Evolutionary conservation across 2,113 vertebrate genomes (phyloP), one percentile per base, ranked within the genome.

Genomic region (Semicossyphus pulcher): DNA sequence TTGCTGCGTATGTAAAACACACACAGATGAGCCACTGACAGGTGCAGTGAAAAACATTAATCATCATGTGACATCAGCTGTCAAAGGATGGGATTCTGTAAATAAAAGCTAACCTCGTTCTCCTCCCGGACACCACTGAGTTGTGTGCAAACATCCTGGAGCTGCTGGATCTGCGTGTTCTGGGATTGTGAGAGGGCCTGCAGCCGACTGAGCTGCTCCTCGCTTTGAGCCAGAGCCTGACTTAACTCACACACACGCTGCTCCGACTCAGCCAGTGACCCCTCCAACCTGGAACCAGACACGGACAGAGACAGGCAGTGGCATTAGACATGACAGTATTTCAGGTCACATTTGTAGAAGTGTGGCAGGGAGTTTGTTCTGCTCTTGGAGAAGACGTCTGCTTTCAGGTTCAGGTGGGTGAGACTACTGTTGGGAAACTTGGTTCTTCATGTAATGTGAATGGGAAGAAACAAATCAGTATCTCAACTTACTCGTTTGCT

Each of bases 71-170:
- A 44, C 41, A 44, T 8, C 18, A 44, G 41, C 18, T 20, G 41
- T n/a, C 41, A 44, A 20, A n/a, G 16, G 16, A 44, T 44, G 41
- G 18, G 18, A 44, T 44, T 8, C 5, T 44, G 41, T 8, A 44
- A n/a, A n/a, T 6, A 59, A 39, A 37, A 31, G 20, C 79, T 52
- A 31, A 97, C 97, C 95, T 98, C 96, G 14, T 93, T 89, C 81
- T 94, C 94, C 72, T 98, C 96, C 0, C 29, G 77, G 1, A 90
- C 78, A 0, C 71, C 78, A 0, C 31, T 14, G 16, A 94, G 93
- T 45, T 96, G 92, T 63, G 84, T 74, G 51, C 91, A 91, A 39
- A 94, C 80, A 0, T 85, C 90, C 14, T 81, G 81, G 16, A 95
- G 89, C 20, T 93, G 84, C 63, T 93, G 90, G 52, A 94, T 86